Base-by-base conservation (phyloP, 1,140 invertebrate genomes). In the Patella vulgata region DNA sequence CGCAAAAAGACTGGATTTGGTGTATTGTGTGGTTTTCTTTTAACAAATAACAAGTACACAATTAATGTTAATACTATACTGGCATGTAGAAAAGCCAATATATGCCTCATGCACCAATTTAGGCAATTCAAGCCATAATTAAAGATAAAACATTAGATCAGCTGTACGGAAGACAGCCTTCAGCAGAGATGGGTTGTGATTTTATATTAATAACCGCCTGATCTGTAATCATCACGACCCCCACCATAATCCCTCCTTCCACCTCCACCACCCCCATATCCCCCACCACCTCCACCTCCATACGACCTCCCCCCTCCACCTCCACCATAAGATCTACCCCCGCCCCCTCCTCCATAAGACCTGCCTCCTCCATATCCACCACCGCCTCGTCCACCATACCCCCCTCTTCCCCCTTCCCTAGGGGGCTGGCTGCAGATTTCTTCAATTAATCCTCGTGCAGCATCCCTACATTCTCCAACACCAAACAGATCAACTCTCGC, bases 281-380 rank as follows among this genome's bases (percentile, higher is more conserved):
- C 39, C 17, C 23, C 11, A n/a, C 23, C 27, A 17, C 43, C 43
- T 8, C 23, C 36, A 14, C 9, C 21, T 19, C 46, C 42, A 14
- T 53, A 54, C 17, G 12, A 25, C 31, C 31, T 23, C 23, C 48
- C 36, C 36, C 17, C 31, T 17, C 6, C 21, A 17, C 31, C 14
- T 28, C 30, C n/a, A 1, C n/a, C 11, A 25, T 8, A 31, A 31
- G 19, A 17, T 23, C 33, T 42, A 9, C 30, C 46, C 28, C 28
- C 30, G 28, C 46, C 30, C 14, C 17, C 27, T 27, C 21, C 48
- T 23, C 11, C 25, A 17, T 39, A 40, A 28, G n/a, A 8, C 23
- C 53, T 39, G n/a, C 40, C 43, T 9, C 36, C 51, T 39, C 43
- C 44, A 14, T 27, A 33, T 28, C 43, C 43, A 8, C n/a, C 33